Evolutionary conservation across 2,113 vertebrate species (phyloP).

Genomic region (Etheostoma spectabile): DNA sequence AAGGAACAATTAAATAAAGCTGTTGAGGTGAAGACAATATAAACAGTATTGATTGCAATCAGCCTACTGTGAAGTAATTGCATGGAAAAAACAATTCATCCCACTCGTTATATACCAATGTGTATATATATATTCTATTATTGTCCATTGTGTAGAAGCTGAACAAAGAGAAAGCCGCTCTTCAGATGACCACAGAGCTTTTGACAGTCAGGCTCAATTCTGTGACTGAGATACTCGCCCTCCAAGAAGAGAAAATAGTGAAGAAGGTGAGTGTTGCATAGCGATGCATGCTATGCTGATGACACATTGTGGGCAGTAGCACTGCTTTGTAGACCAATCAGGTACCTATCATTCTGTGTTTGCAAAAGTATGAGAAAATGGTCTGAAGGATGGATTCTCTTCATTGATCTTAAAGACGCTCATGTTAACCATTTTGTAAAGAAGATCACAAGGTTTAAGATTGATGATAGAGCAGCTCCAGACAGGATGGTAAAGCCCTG

Average conservation of each 20-base stretch:
- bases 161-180: conserved; percentile 80
- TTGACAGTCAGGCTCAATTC: conserved; percentile 82
- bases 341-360: background rate
- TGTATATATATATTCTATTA: background rate
- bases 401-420: background rate
- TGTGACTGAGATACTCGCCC: conserved; percentile 81
- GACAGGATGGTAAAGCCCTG: background rate
- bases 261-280: conserved; percentile 66
- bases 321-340: background rate
- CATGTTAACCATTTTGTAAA: background rate
- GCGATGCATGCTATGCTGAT: background rate
- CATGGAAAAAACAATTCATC: conserved; percentile 24
- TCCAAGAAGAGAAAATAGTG: conserved; percentile 82
- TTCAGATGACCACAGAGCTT: conserved; percentile 81
- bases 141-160: conserved; percentile 71
- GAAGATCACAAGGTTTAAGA: conserved; percentile 6
- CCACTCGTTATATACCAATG: background rate
- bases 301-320: background rate
- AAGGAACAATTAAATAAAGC: conserved; percentile 73
- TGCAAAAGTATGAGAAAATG: background rate
- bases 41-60: conserved; percentile 61
- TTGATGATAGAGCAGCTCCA: conserved; percentile 2
- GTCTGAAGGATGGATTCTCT: background rate
- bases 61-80: conserved; percentile 55
- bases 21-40: conserved; percentile 76